A percentile compares a stretch with the other conserved stretches of the same genome.
phyloP scores from a whole-genome alignment of 64 coral and sea anemone genomes.

The Anthopleura sola region DNA sequence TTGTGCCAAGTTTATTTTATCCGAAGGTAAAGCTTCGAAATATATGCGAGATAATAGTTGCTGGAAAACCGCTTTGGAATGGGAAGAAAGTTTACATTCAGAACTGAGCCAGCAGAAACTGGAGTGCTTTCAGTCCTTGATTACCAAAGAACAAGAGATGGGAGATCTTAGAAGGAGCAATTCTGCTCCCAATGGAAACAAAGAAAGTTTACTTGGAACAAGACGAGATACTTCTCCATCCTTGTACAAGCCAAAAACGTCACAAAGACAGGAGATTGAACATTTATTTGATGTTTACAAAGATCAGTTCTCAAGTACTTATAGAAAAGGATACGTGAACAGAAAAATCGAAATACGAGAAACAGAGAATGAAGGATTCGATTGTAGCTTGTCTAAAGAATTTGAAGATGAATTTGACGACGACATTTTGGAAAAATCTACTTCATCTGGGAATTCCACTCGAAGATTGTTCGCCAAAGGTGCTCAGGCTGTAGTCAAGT shows the following conservation, averaged over 20 bases:
- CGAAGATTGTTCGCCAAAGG: not conserved
- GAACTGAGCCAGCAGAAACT: slow-evolving; percentile 1
- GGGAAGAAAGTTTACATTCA: slow-evolving; percentile 27
- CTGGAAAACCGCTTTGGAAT: slow-evolving; percentile 70
- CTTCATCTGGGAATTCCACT: not conserved
- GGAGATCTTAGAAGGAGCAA: not conserved
- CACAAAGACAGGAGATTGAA: slow-evolving; percentile 51
- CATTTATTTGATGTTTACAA: slow-evolving; percentile 62
- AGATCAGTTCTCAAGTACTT: slow-evolving; percentile 65
- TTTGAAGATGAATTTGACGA: not conserved
- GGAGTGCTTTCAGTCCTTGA: not conserved
- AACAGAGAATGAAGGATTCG: not conserved
- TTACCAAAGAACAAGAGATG: not conserved
- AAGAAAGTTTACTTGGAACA: not conserved
- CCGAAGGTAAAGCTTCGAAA: slow-evolving; percentile 70
- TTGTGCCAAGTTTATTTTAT: slow-evolving; percentile 39
- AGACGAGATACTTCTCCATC: not conserved
- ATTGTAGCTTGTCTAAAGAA: not conserved
- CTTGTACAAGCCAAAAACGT: not conserved
- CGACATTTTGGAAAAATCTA: not conserved
- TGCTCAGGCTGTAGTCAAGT: slow-evolving; percentile 2
- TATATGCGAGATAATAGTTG: slow-evolving; percentile 54
- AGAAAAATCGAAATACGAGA: not conserved
- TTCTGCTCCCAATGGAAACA: not conserved
- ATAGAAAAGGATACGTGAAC: slow-evolving; percentile 22